Base-by-base conservation (phyloP, 2,888 invertebrate species). In the Teleogryllus oceanicus region DNA sequence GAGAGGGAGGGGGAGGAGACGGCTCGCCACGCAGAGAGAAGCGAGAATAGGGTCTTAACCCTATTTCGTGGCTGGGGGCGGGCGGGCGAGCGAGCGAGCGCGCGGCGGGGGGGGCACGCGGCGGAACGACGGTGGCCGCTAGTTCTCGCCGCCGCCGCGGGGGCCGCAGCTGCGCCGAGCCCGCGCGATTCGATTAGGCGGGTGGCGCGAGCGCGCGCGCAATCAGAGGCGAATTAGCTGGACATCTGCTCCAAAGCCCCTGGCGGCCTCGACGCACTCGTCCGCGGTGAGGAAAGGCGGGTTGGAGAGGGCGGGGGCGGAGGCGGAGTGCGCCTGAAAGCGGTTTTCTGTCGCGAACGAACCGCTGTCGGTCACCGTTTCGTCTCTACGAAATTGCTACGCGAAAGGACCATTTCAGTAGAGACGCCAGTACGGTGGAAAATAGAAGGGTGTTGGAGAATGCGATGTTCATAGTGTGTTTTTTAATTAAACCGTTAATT, bases 201-300 rank as follows among this genome's bases (percentile, higher is more conserved):
- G 62, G 62, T 13, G n/a, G 62, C 13, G n/a, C 62, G 13, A 62
- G 62, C 16, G 62, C 13, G 62, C 16, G 13, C n/a, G 62, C 62
- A 62, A 62, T 62, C 62, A 62, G 62, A 62, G 62, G 13, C 62
- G 62, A 62, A 62, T 62, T 62, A 62, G 62, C 62, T n/a, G 62
- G 62, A 62, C 62, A 62, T 13, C 13, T 62, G 62, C 62, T 62
- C 16, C 62, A 13, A 18, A 62, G 8, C 37, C 62, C 13, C 62
- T 16, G 16, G n/a, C 62, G n/a, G 11, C 62, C 62, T 8, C 62
- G 13, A 62, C 62, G 62, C 13, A 62, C 62, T 62, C 13, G 16
- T 62, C 62, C n/a, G n/a, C n/a, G 13, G 62, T 18, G 62, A 62
- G 62, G 62, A 62, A 62, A 62, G 62, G 62, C 62, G 16, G 2